These are phyloP conservation scores for Zootoca vivipara DNA, from an alignment of 2,113 vertebrate species.

Conservation along the genomic window DNA sequence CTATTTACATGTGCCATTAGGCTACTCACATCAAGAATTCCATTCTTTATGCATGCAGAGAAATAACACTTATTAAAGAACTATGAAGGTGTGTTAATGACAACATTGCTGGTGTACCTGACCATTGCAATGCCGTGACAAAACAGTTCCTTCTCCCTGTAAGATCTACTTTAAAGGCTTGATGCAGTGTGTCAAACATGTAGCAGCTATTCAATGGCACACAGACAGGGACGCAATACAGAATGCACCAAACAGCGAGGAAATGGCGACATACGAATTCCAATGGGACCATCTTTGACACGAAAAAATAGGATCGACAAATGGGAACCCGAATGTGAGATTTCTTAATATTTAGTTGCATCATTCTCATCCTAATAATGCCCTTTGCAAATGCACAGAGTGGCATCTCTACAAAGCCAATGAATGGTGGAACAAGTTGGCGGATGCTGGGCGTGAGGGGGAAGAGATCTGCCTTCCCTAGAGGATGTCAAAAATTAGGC, in stretches of 20 bases:
- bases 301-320: constrained; percentile 35
- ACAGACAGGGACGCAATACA: not conserved
- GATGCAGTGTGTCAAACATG: constrained; percentile 12
- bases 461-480: constrained; percentile 40
- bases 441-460: constrained; percentile 22
- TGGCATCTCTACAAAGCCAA: constrained; percentile 59
- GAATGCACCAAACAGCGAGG: not conserved
- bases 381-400: constrained; percentile 53
- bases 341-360: constrained; percentile 64
- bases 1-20: constrained; percentile 56
- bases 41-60: constrained; percentile 57
- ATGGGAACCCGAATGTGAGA: constrained; percentile 52
- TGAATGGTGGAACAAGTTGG: constrained; percentile 13
- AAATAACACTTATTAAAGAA: constrained; percentile 41
- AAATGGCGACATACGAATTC: constrained; percentile 10
- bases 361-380: constrained; percentile 63
- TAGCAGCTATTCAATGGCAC: constrained; percentile 22
- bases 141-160: constrained; percentile 34
- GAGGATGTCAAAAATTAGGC: constrained; percentile 33
- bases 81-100: not conserved
- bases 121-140: constrained; percentile 21
- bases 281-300: constrained; percentile 23
- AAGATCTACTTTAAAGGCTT: constrained; percentile 24
- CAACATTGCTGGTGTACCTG: constrained; percentile 36
- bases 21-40: constrained; percentile 53